Evolutionary conservation across 1,140 invertebrate genomes (phyloP), one percentile per base, ranked within the genome.

Genomic region (Pygmarrhopalites habei): DNA sequence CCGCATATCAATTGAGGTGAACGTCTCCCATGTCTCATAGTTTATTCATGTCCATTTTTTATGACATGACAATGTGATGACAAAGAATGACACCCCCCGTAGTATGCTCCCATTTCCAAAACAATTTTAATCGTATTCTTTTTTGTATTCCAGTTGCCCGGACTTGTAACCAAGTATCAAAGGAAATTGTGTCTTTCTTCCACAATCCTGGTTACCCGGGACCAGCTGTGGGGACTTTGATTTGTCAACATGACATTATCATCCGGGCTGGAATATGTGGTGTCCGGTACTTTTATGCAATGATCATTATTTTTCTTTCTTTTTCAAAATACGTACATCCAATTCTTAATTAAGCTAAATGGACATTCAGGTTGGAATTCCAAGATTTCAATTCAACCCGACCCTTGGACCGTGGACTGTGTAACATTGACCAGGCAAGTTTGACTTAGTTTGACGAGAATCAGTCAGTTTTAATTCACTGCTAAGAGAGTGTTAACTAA

Each of bases 401-500:
- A 19, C 76, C 75, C 53, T 63, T 76, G 21, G 75, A 67, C 49
- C 51, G 74, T 39, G 75, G 75, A 23, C 65, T 75, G 12, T 77
- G 75, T 58, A 74, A 77, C 57, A 73, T 77, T 26, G 75, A 77
- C 62, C 75, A n/a, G n/a, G n/a, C n/a, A n/a, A n/a, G n/a, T n/a
- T n/a, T n/a, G n/a, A n/a, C n/a, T n/a, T n/a, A n/a, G n/a, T n/a
- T n/a, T n/a, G n/a, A n/a, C n/a, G n/a, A n/a, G n/a, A n/a, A n/a
- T n/a, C n/a, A n/a, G n/a, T n/a, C n/a, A n/a, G n/a, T n/a, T n/a
- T n/a, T n/a, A n/a, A n/a, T n/a, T n/a, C n/a, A n/a, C n/a, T n/a
- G n/a, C n/a, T n/a, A n/a, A n/a, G n/a, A n/a, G n/a, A n/a, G n/a
- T n/a, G n/a, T n/a, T n/a, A n/a, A n/a, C n/a, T n/a, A n/a, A n/a